These are phyloP conservation scores for Melanostoma mellinum DNA, from an alignment of 2,888 invertebrate genomes.

Conservation along the genomic window DNA sequence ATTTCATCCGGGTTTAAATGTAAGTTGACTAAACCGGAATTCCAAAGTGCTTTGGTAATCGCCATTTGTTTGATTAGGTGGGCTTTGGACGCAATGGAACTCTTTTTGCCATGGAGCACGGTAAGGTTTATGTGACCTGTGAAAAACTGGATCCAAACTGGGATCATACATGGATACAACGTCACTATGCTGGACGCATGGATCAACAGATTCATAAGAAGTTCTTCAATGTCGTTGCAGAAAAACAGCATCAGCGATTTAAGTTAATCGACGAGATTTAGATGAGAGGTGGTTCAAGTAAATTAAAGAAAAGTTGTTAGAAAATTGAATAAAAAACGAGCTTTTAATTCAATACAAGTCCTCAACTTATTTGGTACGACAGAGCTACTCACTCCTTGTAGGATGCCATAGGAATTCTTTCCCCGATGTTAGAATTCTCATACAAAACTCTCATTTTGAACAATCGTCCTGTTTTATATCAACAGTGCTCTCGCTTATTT, in stretches of 20 bases:
- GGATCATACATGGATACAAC: slow-evolving; percentile 89
- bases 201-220: slow-evolving; percentile 90
- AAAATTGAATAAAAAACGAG: not conserved
- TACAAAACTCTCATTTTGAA: too few relatives aligned
- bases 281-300: slow-evolving; percentile 47
- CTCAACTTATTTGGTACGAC: not conserved
- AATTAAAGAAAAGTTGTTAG: slow-evolving; percentile 4
- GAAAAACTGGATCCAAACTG: slow-evolving; percentile 91
- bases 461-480: too few relatives aligned
- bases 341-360: not conserved
- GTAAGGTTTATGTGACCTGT: slow-evolving; percentile 90
- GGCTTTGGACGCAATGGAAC: slow-evolving; percentile 91
- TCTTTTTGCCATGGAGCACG: slow-evolving; percentile 90
- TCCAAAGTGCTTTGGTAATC: not conserved
- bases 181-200: slow-evolving; percentile 86
- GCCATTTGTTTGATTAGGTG: slow-evolving; percentile 84
- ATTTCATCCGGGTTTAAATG: slow-evolving; percentile 92
- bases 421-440: too few relatives aligned
- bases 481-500: too few relatives aligned
- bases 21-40: slow-evolving; percentile 79
- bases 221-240: slow-evolving; percentile 91
- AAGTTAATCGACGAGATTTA: slow-evolving; percentile 89
- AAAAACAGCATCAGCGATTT: slow-evolving; percentile 90
- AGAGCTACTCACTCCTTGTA: too few relatives aligned
- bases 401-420: too few relatives aligned